A percentile compares a stretch with the other conserved stretches of the same genome.
Evolutionary conservation across 2,888 invertebrate species (phyloP).

Genomic region (Zele albiditarsus): DNA sequence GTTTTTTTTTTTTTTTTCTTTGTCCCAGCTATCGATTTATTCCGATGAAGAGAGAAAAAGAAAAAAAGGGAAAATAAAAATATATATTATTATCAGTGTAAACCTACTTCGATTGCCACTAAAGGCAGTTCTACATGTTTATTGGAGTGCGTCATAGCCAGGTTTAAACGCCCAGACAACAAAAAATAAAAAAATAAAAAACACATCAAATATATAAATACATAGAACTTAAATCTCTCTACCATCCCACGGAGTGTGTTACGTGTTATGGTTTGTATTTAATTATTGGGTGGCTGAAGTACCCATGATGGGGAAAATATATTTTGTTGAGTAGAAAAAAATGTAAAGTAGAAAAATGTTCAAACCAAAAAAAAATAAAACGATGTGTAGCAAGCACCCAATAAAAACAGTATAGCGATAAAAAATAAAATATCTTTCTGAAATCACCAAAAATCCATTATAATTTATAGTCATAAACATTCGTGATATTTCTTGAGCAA

Average conservation of each 20-base stretch:
- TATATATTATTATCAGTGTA: slow-evolving; percentile 1
- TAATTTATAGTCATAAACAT: too few species aligned
- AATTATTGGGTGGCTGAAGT: not conserved
- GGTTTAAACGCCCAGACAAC: slow-evolving; percentile 11
- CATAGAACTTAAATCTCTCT: not conserved
- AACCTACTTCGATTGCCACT: slow-evolving; percentile 14
- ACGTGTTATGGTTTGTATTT: not conserved
- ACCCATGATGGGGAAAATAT: not conserved
- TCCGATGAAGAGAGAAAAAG: not conserved
- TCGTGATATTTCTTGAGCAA: too few species aligned
- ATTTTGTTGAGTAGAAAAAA: too few species aligned
- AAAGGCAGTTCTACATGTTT: slow-evolving; percentile 25
- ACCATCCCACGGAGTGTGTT: not conserved
- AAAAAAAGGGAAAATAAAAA: not conserved
- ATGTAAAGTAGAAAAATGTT: not conserved
- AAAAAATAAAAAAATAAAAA: slow-evolving; percentile 1
- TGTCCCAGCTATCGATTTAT: not conserved
- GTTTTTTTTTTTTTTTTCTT: not conserved
- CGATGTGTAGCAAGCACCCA: too few species aligned
- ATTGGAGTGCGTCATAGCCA: slow-evolving; percentile 22
- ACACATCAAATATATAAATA: slow-evolving; percentile 14
- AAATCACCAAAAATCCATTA: too few species aligned
- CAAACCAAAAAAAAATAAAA: not conserved
- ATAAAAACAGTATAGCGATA: too few species aligned
- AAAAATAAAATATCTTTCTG: too few species aligned